Percentiles rank a stretch among this genome's conserved stretches.
Evolutionary conservation across 2,888 invertebrate genomes (phyloP).

Genomic region (Machimus rusticus): DNA sequence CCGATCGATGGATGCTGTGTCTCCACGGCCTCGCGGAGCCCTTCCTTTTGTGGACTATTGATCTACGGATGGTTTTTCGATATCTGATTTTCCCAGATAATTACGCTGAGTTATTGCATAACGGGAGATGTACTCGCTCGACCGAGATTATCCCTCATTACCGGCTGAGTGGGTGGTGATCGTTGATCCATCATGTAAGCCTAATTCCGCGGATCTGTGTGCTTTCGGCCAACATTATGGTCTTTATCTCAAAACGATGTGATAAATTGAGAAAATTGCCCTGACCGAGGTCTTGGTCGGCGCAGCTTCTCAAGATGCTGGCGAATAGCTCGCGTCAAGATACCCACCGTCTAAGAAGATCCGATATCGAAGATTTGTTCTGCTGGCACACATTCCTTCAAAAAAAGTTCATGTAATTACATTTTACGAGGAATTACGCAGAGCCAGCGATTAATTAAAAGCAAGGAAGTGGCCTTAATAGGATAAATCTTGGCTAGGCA

Average conservation of each 20-base stretch:
- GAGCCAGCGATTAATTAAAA: background rate
- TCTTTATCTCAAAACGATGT: slow-evolving; percentile 14
- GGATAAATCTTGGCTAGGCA: background rate
- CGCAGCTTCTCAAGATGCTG: background rate
- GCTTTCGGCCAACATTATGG: background rate
- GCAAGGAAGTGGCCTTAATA: background rate
- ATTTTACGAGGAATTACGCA: background rate
- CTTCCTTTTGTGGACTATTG: slow-evolving; percentile 20
- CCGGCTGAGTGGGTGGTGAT: slow-evolving; percentile 13
- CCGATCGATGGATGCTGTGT: background rate
- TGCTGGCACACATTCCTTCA: slow-evolving; percentile 20
- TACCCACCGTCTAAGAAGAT: background rate
- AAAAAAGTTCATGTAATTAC: background rate
- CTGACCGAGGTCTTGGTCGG: background rate
- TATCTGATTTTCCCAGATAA: slow-evolving; percentile 38
- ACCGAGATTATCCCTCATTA: slow-evolving; percentile 17
- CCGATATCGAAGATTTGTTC: slow-evolving; percentile 7
- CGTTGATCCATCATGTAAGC: background rate
- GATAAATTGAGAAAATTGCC: slow-evolving; percentile 19
- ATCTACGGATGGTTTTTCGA: slow-evolving; percentile 14
- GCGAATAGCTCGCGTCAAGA: background rate
- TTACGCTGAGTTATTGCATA: slow-evolving; percentile 37
- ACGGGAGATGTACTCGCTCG: slow-evolving; percentile 27
- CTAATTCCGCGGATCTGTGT: background rate
- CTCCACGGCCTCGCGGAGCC: background rate